Conservation (phyloP, 2,113 vertebrate genomes). For the Tragelaphus imberbis region DNA sequence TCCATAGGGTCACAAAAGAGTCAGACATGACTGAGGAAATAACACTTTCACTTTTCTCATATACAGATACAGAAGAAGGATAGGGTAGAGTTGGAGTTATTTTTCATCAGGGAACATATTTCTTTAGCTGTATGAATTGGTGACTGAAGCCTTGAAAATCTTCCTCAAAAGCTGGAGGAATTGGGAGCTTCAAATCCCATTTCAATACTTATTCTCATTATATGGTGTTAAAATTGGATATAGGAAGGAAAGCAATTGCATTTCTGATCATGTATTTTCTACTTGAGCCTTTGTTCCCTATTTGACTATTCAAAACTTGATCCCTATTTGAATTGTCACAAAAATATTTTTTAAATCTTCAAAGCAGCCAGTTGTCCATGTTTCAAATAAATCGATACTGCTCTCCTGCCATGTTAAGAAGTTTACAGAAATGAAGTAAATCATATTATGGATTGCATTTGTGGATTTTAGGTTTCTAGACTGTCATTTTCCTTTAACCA, state of each 20-base stretch:
- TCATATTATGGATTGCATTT: background rate
- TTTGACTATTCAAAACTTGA: background rate
- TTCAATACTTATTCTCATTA: background rate
- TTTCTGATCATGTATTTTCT: background rate
- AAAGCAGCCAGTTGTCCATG: background rate
- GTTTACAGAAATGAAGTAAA: background rate
- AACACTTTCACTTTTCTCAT: background rate
- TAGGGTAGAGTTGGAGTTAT: background rate
- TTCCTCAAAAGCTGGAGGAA: background rate
- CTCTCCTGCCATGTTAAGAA: background rate
- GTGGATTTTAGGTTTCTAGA: background rate
- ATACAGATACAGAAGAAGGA: background rate
- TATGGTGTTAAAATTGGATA: background rate
- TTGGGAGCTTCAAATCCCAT: background rate
- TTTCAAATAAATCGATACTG: background rate
- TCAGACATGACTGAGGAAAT: background rate
- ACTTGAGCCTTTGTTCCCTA: background rate
- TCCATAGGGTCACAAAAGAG: background rate
- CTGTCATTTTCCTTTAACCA: background rate
- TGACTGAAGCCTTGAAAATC: background rate
- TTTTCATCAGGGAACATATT: background rate
- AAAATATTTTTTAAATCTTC: background rate
- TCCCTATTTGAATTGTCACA: background rate
- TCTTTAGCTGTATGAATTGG: background rate
- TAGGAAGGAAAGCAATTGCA: background rate